Evolutionary conservation across 2,797 vertebrate species (phyloP).

Genomic region (Pachyuromys duprasi): DNA sequence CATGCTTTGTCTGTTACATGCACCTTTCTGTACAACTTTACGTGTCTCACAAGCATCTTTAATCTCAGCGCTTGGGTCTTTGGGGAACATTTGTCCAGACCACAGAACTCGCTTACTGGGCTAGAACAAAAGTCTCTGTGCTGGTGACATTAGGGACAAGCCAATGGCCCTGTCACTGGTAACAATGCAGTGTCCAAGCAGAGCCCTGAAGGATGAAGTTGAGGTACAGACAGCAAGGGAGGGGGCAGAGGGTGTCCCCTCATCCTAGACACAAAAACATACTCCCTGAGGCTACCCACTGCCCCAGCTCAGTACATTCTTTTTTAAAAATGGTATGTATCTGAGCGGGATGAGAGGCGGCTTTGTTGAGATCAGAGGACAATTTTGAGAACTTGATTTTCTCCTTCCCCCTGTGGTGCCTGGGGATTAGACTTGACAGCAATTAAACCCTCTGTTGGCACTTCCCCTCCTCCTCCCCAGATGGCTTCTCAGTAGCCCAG

Average conservation of each 20-base stretch:
- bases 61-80: not conserved
- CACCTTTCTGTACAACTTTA: not conserved
- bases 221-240: not conserved
- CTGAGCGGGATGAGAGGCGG: not conserved
- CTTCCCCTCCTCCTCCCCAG: too few relatives aligned
- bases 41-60: not conserved
- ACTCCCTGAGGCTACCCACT: not conserved
- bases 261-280: not conserved
- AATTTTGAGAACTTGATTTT: not conserved
- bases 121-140: not conserved
- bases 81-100: not conserved
- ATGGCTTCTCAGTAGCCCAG: not conserved
- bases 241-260: not conserved
- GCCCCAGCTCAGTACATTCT: not conserved
- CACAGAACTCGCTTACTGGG: not conserved
- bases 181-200: too few relatives aligned
- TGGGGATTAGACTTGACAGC: too few relatives aligned
- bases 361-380: too few relatives aligned
- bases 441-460: too few relatives aligned
- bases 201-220: not conserved
- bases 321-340: not conserved
- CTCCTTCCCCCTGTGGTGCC: not conserved
- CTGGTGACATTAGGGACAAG: not conserved
- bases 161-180: not conserved
- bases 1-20: not conserved